Evolutionary conservation across 2,888 invertebrate genomes (phyloP), one percentile per base, ranked within the genome.

Genomic region (Blastobasis adustella): DNA sequence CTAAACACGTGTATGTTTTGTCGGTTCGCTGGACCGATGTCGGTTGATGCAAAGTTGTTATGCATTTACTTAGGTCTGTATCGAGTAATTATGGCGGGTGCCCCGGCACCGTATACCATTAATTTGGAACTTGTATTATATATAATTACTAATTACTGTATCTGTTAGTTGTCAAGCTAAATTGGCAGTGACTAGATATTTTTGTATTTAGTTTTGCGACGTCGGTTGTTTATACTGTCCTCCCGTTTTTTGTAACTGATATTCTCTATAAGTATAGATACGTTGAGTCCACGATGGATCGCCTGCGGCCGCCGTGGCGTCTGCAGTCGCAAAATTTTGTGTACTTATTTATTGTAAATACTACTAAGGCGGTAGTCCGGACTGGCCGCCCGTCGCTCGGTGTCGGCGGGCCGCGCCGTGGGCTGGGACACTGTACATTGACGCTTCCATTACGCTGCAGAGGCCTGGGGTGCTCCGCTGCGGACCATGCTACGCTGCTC

Each of bases 331-430:
- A 10, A 69, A 69, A 65, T 66, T 65, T 60, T 55, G 54, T 73
- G 74, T 76, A 77, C 78, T 76, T 77, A 73, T 73, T 73, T 73
- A 71, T 72, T 77, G 73, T 77, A 76, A 72, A 76, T 75, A 75
- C 61, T 60, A 23, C 2, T 23, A 23, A 23, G 23, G n/a, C n/a
- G 23, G 23, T 23, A 3, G 23, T 23, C 23, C 23, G 23, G 23
- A 23, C 23, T 23, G 23, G 23, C 23, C 23, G 23, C 23, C 2
- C 23, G 2, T 3, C 23, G 23, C n/a, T 23, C 23, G 23, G 23
- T 3, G 23, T 23, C 23, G 23, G 23, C 23, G 23, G 23, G 23
- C 23, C 23, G 23, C 23, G 23, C 23, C 23, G 23, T 1, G 23
- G 23, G 23, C 23, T 1, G 23, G 23, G 23, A 23, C 23, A 23